Evolutionary conservation across 2,888 invertebrate species (phyloP), one percentile per base, ranked within the genome.

Genomic region (Heteropelma amictum): DNA sequence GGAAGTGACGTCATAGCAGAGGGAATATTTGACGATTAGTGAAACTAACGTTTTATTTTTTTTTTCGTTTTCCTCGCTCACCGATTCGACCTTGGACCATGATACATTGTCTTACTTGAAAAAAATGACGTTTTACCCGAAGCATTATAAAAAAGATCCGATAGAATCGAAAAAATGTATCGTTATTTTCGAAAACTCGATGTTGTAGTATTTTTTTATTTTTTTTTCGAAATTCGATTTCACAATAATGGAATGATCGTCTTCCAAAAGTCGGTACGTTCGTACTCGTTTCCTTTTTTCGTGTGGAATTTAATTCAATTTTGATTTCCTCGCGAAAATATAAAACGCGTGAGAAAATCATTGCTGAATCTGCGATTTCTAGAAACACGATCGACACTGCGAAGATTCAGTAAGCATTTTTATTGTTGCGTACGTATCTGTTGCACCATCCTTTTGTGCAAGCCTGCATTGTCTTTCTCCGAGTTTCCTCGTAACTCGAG

Each of bases 1-100:
- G 88, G 88, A 88, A 87, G 79, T 86, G 86, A 87, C 87, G 86
- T 76, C 75, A 76, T 56, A n/a, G 14, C 42, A 42, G 49, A 61
- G 67, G 67, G 58, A 61, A 30, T 54, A 67, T 67, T 60, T 17
- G 40, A 21, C 45, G 53, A 53, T 53, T 68, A 49, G 61, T 63
- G 58, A 72, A 53, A 51, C 6, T 12, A 58, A 54, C 60, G 40
- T 53, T 40, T 19, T 26, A 4, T 30, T 30, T 30, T 42, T 54
- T 56, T 47, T 38, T 60, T 19, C 40, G n/a, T n/a, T n/a, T n/a
- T n/a, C 35, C 28, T 38, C 21, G 30, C 26, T 35, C 40, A 60
- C 28, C 23, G 7, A 51, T 42, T 49, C 30, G 68, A 68, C 68
- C 68, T 68, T 68, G 68, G 21, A 49, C 28, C 7, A 19, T 47